Evolutionary conservation across 2,797 vertebrate species (phyloP), one percentile per base, ranked within the genome.

Genomic region (Anas bernieri): DNA sequence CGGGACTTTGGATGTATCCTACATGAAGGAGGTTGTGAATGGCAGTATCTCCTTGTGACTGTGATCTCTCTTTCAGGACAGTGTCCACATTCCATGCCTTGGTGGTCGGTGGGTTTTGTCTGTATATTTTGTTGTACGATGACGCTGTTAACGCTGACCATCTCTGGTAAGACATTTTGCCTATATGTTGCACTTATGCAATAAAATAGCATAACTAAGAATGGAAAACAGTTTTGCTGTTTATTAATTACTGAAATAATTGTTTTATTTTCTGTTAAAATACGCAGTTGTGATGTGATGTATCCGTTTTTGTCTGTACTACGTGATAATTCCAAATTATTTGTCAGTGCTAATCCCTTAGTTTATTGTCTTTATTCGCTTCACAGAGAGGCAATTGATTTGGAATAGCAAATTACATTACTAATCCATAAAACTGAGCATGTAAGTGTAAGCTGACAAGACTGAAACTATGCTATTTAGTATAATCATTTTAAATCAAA

Each of bases 41-140:
- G 62, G 54, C 84, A n/a, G 45, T 63, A 39, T 48, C 45, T 73
- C 39, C 55, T 68, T 46, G 84, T 96, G 86, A 95, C 73, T 96
- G 79, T 90, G 92, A 11, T 81, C 93, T 97, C 93, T 80, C 50
- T 97, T 98, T 68, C 97, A 99, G 99, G 98, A 99, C 99, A 12
- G 99, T 98, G 92, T 99, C 99, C 63, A 99, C 99, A 4, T 98
- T 99, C 97, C 99, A 99, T 1, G 99, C 99, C 45, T 97, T 99
- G 96, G 91, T 99, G 96, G 99, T 99, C 86, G 99, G 99, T 94
- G 92, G 98, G 72, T 99, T 99, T 96, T 99, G 99, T 97, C 97
- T 99, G 9, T 98, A 98, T 97, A 98, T 99, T 97, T 97, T 99
- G 90, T 95, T 98, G 58, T 99, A 99, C 4, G 99, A 99, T 94